A percentile compares a stretch with the other conserved stretches of the same genome.
phyloP scores from a whole-genome alignment of 2,113 vertebrate species.

The Microcebus tavaratra region DNA sequence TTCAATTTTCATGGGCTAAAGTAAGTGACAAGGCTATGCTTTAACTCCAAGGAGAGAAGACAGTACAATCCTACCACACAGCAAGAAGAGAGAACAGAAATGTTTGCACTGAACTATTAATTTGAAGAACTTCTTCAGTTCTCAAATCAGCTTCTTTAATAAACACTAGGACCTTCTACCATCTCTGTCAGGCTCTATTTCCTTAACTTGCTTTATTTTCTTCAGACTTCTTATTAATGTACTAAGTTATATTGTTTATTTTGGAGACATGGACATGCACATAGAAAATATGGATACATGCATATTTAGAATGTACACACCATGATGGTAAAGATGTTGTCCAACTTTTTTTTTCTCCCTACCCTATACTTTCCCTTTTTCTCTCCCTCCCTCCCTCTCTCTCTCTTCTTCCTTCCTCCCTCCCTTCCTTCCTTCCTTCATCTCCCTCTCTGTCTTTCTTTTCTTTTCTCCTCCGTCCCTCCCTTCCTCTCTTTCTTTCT shows the following conservation, averaged over 20 bases:
- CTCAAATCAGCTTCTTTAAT: not conserved
- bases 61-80: not conserved
- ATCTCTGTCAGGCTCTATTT: not conserved
- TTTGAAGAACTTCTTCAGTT: not conserved
- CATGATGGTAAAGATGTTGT: not conserved
- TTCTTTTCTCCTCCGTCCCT: rapidly evolving
- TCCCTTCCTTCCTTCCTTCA: too few relatives aligned
- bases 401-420: too few relatives aligned
- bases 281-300: not conserved
- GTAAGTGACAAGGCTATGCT: not conserved
- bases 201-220: not conserved
- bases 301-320: not conserved
- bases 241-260: not conserved
- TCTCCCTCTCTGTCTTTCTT: not conserved
- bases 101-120: not conserved
- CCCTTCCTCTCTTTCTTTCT: too few relatives aligned
- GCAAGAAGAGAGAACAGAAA: not conserved
- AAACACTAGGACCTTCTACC: not conserved
- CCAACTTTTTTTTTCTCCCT: not conserved
- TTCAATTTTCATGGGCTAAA: not conserved
- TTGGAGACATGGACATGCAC: not conserved
- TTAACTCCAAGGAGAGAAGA: not conserved
- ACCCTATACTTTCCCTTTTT: not conserved
- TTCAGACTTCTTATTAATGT: not conserved
- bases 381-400: rapidly evolving